Evolutionary conservation across 2,113 vertebrate species (phyloP).

Genomic region (Garra rufa): DNA sequence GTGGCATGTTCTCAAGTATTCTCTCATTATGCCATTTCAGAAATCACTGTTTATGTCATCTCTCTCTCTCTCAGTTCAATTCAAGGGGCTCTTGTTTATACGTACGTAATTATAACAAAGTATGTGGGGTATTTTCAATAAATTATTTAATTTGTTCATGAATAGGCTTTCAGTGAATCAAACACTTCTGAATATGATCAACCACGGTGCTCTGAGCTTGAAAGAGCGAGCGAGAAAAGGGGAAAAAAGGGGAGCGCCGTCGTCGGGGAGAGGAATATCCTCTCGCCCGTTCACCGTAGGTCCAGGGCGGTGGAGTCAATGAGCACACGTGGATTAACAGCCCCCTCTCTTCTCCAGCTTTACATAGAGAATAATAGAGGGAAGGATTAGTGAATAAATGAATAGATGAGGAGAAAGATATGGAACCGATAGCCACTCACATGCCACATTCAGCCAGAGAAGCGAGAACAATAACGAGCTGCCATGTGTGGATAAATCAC

Average conservation of each 20-base stretch:
- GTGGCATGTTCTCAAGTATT: conserved; percentile 7
- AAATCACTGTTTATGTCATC: conserved; percentile 36
- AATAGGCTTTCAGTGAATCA: conserved; percentile 39
- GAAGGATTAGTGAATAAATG: conserved; percentile 52
- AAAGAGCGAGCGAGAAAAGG: conserved; percentile 31
- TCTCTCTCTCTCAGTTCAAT: conserved; percentile 31
- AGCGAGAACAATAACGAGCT: conserved; percentile 18
- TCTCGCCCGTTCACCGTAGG: not conserved
- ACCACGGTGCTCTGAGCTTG: conserved; percentile 32
- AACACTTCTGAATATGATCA: conserved; percentile 40
- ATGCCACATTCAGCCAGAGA: conserved; percentile 37
- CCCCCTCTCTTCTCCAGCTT: conserved; percentile 35
- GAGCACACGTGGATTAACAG: conserved; percentile 47
- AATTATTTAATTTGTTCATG: conserved; percentile 43
- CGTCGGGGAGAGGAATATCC: conserved; percentile 30
- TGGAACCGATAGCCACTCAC: conserved; percentile 49
- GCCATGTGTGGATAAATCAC: conserved; percentile 45
- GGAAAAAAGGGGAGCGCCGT: conserved; percentile 16
- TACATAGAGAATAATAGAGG: conserved; percentile 52
- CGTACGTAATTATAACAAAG: conserved; percentile 35
- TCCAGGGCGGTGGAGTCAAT: conserved; percentile 29
- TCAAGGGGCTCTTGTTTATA: conserved; percentile 30
- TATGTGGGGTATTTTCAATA: conserved; percentile 25
- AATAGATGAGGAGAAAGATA: conserved; percentile 58
- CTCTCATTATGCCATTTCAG: conserved; percentile 2